Evolutionary conservation across 2,797 vertebrate species (phyloP).

Genomic region (Melanotaenia trifasciata): DNA sequence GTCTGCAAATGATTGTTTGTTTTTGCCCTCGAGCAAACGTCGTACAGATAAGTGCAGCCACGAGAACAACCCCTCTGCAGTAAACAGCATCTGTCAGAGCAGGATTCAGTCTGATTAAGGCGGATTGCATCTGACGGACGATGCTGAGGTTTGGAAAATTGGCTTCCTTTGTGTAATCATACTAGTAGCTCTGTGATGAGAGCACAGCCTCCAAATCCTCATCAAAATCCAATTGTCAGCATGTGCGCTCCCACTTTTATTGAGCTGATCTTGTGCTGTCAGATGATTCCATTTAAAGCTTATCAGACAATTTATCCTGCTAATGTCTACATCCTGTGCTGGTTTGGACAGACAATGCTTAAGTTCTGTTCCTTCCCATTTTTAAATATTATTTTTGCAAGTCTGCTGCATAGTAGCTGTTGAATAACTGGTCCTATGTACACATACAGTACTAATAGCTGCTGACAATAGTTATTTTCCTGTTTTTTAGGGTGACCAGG

Average conservation of each 20-base stretch:
- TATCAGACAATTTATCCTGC: slow-evolving; percentile 42
- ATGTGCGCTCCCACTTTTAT: not conserved
- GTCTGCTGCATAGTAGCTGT: slow-evolving; percentile 28
- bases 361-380: slow-evolving; percentile 42
- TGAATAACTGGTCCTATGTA: slow-evolving; percentile 21
- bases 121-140: slow-evolving; percentile 46
- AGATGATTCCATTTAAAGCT: slow-evolving; percentile 43
- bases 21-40: slow-evolving; percentile 30
- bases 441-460: slow-evolving; percentile 42
- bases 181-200: slow-evolving; percentile 33
- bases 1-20: not conserved
- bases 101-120: slow-evolving; percentile 20
- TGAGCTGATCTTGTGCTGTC: slow-evolving; percentile 27
- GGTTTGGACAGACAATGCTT: slow-evolving; percentile 53
- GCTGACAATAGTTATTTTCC: slow-evolving; percentile 65
- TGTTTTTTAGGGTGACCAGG: slow-evolving; percentile 89
- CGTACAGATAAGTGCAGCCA: slow-evolving; percentile 39
- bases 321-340: slow-evolving; percentile 47
- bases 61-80: slow-evolving; percentile 32
- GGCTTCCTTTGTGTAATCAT: slow-evolving; percentile 60
- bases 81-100: slow-evolving; percentile 52
- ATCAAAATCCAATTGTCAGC: slow-evolving; percentile 27
- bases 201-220: slow-evolving; percentile 45
- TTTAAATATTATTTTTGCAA: slow-evolving; percentile 35
- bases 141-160: slow-evolving; percentile 62